Evolutionary conservation across 2,797 vertebrate species (phyloP), one percentile per base, ranked within the genome.

Genomic region (Ispidina picta): DNA sequence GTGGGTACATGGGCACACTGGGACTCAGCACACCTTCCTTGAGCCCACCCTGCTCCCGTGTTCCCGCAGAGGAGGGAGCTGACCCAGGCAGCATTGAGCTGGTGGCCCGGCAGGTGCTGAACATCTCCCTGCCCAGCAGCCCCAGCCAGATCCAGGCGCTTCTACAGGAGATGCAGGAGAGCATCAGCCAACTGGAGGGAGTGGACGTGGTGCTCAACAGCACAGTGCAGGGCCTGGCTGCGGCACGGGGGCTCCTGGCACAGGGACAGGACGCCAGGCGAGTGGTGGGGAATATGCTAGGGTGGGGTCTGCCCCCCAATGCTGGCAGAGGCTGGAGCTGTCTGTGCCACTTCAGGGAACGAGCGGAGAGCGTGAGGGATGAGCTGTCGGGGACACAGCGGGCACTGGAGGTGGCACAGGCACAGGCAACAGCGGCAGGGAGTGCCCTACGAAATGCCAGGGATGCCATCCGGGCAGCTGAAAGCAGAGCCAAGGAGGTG

Each of bases 41-140:
- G 14, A 64, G 28, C 35, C 22, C 52, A 73, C 49, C 35, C 29
- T 6, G 3, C 21, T 70, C n/a, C 56, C 1, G 2, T 58, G 64
- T 92, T 37, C 35, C 65, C 1, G 0, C 94, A 99, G 98, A 98
- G 97, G 98, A 99, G 83, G 98, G 98, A 68, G 98, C 98, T 0
- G 98, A 99, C 88, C 98, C 98, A 1, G 97, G 97, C 88, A 98
- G 98, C 97, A 98, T 99, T 8, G 98, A 98, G 90, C 97, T 98
- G 69, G 97, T 98, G 90, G 98, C 98, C 14, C 94, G 64, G 88
- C 96, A 98, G 83, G 98, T 98, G 37, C 83, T 99, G 96, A 95
- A 97, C 5, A 98, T 99, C 94, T 96, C 96, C 10, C 93, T 98
- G 70, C 98, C 98, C 4, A 92, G 98, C 87, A 98, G 98, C 92